Base-by-base conservation (phyloP, 2,888 invertebrate species). In the Pseudococcus viburni region DNA sequence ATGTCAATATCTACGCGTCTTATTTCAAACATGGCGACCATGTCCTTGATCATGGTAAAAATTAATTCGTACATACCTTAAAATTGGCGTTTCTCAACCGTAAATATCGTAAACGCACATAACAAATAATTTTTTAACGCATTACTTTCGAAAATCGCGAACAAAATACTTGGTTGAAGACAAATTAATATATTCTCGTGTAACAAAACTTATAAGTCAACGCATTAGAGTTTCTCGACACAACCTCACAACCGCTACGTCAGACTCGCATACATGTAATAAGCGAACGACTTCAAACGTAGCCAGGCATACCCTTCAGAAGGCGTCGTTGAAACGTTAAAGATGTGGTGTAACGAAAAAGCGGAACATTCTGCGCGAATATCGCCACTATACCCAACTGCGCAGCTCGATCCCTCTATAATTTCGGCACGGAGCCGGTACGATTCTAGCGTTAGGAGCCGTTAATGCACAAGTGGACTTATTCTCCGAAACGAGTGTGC, bases 271-370 rank as follows among this genome's bases (percentile, higher is more conserved):
- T 33, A 73, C 86, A 39, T 7, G 73, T 48, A 86, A 86, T 86
- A 86, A 86, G 64, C 73, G 46, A 68, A 86, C 39, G 86, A 33
- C 64, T 73, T 42, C 86, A 46, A 77, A 86, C 86, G 86, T 73
- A 42, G 86, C 86, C 64, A 48, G 55, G 88, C 88, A 59, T 77
- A 80, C 80, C 80, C 83, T 88, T 55, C 77, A 80, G 5, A 88
- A 83, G 88, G 88, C 88, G 88, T 88, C 88, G 48, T 88, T 80
- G 6, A 88, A 17, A 83, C 1, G 22, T 1, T 9, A 39, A 39
- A 59, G 88, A 88, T 88, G 55, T 88, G 88, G 88, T 88, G 88
- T 51, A 88, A 83, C n/a, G 8, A 48, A 88, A 80, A 88, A 83
- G 48, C 80, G 88, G 88, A 88, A 88, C 88, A 26, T 80, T 80